Base-by-base conservation (phyloP, 2,888 invertebrate genomes). In the Corbicula japonica region DNA sequence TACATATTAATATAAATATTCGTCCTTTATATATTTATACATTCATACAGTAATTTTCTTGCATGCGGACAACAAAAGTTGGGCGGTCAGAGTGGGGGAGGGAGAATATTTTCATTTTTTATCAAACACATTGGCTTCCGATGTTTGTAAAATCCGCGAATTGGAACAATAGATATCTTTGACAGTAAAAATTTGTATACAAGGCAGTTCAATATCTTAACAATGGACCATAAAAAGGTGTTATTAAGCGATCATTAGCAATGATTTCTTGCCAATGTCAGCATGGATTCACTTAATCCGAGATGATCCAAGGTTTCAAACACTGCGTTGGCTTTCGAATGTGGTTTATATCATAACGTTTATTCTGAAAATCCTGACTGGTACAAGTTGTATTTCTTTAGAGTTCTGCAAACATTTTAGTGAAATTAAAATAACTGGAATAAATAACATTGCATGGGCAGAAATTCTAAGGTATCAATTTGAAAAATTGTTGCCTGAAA, bases 251-350 rank as follows among this genome's bases (percentile, higher is more conserved):
- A 66, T 65, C 46, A 73, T 44, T 30, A 65, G 46, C 58, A 30
- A 56, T 70, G 28, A 74, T 66, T 34, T 60, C 50, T 12, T 50
- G 48, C 62, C 38, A 62, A 62, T 62, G 62, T 50, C 26, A 28
- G 41, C 68, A 61, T 58, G 68, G 50, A 46, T 35, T 71, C 41
- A 62, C 18, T 26, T 48, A 12, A 50, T 44, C 23, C n/a, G 35
- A 71, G 28, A n/a, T 21, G 34, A 61, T 62, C 52, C 30, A 61
- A 61, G 61, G 62, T 26, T 71, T 71, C 71, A 62, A 52, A 50
- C 52, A 71, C 48, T 71, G 71, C 50, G 50, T 54, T 50, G 69
- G 69, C 48, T 48, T 70, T 70, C 60, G 60, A 70, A 70, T 34
- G 50, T 41, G 8, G 8, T 41, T 12, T 41, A 12, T 41, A 12